These are phyloP conservation scores for Gymnodraco acuticeps DNA, from an alignment of 2,797 vertebrate species.

Conservation along the genomic window DNA sequence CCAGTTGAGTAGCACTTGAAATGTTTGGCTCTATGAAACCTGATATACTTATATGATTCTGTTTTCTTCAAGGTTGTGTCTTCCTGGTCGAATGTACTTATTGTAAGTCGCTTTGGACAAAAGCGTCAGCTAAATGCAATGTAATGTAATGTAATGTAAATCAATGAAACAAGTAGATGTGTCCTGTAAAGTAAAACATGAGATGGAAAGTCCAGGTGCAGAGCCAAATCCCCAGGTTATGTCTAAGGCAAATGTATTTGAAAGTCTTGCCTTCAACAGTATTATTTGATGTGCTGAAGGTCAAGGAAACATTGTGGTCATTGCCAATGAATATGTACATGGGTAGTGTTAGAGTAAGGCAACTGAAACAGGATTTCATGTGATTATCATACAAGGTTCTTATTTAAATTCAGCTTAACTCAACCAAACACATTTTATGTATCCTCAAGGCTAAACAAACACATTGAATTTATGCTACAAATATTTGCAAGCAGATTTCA, in stretches of 20 bases:
- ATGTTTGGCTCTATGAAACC: too few relatives aligned
- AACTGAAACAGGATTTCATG: neutral
- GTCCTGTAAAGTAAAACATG: neutral
- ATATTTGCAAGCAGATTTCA: neutral
- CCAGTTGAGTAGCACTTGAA: too few relatives aligned
- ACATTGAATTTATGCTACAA: neutral
- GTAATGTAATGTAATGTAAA: too few relatives aligned
- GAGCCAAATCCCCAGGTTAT: neutral
- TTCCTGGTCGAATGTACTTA: too few relatives aligned
- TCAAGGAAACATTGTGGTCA: neutral
- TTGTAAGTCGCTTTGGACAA: too few relatives aligned
- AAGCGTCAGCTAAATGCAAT: too few relatives aligned
- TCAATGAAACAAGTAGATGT: constrained; percentile 5
- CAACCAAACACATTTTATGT: neutral
- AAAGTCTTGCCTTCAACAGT: neutral
- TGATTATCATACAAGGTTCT: neutral
- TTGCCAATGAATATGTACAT: neutral
- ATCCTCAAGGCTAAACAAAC: neutral
- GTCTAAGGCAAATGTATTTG: neutral
- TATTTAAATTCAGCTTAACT: neutral
- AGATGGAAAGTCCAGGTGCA: neutral
- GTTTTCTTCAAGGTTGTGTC: too few relatives aligned
- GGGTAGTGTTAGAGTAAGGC: neutral
- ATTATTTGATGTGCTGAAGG: neutral
- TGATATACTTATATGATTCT: too few relatives aligned